These are phyloP conservation scores for Drosophila eohydei DNA, from an alignment of 2,888 invertebrate species.

Conservation along the genomic window DNA sequence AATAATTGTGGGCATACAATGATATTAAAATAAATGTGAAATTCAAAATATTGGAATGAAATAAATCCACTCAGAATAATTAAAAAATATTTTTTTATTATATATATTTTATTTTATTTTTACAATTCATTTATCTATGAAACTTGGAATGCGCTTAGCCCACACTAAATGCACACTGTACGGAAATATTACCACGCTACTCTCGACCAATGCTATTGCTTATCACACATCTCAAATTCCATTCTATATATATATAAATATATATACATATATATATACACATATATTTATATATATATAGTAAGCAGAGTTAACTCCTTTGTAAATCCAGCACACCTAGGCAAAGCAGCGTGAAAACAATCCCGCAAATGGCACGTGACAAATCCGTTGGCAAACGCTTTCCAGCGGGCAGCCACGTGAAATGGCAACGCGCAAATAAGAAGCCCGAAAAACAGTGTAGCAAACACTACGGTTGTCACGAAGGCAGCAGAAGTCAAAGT, in stretches of 20 bases:
- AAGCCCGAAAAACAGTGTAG: constrained; percentile 15
- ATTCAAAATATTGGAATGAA: too few relatives aligned
- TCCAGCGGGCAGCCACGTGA: constrained; percentile 47
- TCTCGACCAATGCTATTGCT: too few relatives aligned
- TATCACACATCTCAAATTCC: background rate
- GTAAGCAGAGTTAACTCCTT: background rate
- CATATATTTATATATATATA: background rate
- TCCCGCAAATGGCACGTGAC: constrained; percentile 54
- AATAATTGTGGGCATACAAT: too few relatives aligned
- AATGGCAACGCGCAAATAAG: constrained; percentile 37
- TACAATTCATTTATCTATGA: background rate
- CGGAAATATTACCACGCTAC: background rate
- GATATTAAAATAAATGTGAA: too few relatives aligned
- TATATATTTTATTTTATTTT: too few relatives aligned
- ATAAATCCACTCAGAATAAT: too few relatives aligned
- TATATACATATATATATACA: background rate
- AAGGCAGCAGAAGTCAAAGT: constrained; percentile 57
- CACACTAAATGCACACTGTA: background rate
- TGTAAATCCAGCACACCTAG: background rate
- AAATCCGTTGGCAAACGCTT: constrained; percentile 37
- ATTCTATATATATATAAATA: background rate
- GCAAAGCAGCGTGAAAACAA: constrained; percentile 29
- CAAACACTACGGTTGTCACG: constrained; percentile 38
- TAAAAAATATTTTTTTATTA: too few relatives aligned
- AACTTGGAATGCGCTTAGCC: too few relatives aligned